These are phyloP conservation scores for Sarcophilus harrisii DNA, from an alignment of 2,797 vertebrate species.

Conservation along the genomic window DNA sequence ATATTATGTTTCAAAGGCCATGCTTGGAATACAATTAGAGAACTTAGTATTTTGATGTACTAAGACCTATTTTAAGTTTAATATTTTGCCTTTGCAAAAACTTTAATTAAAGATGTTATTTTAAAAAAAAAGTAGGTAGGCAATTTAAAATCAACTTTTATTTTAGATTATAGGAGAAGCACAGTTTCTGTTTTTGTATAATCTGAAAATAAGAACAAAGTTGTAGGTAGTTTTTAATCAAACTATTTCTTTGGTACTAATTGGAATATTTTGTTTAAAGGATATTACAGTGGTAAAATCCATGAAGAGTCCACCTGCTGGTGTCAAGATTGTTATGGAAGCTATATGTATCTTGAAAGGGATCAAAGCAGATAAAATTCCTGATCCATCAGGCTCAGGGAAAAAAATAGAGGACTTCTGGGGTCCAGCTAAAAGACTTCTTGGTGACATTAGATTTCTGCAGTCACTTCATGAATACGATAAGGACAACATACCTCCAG, in stretches of 20 bases:
- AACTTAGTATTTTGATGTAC: constrained; percentile 92
- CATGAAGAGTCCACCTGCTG: constrained; percentile 94
- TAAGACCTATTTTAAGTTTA: constrained; percentile 93
- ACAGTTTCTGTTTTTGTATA: background rate
- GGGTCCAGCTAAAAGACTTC: constrained; percentile 93
- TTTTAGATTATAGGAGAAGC: background rate
- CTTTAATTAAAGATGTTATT: constrained; percentile 93
- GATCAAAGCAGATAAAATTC: constrained; percentile 92
- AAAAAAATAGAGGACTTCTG: constrained; percentile 95
- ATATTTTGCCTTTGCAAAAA: constrained; percentile 94
- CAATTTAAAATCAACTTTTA: background rate
- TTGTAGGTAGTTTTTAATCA: background rate
- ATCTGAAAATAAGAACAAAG: constrained; percentile 23
- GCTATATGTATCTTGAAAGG: constrained; percentile 95
- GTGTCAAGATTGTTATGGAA: constrained; percentile 95
- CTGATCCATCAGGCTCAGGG: constrained; percentile 91
- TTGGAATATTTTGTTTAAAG: constrained; percentile 79
- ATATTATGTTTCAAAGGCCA: constrained; percentile 90
- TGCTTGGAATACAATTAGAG: constrained; percentile 91
- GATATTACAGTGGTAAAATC: constrained; percentile 95
- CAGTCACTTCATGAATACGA: constrained; percentile 95
- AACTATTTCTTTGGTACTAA: background rate
- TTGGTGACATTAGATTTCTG: constrained; percentile 93
- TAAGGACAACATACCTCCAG: constrained; percentile 92
- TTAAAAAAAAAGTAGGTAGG: constrained; percentile 82